Evolutionary conservation across 1,140 invertebrate species (phyloP), one percentile per base, ranked within the genome.

Genomic region (Hycleus cichorii): DNA sequence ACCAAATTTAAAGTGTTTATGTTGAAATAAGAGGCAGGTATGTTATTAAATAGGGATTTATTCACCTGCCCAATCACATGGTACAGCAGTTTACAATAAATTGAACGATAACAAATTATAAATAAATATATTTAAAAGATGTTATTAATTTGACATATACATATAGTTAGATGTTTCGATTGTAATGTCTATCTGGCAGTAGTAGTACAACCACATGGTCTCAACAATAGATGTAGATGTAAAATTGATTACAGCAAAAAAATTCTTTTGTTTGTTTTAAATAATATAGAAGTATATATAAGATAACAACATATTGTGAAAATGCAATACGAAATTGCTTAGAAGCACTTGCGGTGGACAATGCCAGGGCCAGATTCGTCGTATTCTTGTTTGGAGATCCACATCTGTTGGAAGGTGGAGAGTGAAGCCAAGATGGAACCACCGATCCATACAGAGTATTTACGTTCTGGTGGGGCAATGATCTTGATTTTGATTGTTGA

Each of bases 321-420:
- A 62, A 58, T 64, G 56, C 63, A 64, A 58, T 58, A 26, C 18
- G 18, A 39, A 71, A 95, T 95, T 71, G 91, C 91, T 52, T 93
- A 93, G 84, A 93, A 93, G 83, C 91, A 93, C 80, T 93, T 93
- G 80, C 91, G 84, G 83, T 93, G 90, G 74, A 94, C 91, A 75
- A 93, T 92, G 69, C 86, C 87, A 70, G 91, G 90, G 70, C 91
- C 91, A 74, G 88, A 92, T 76, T 94, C 91, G 78, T 93, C 90
- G 81, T 94, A 94, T 73, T 93, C 91, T 79, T 92, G 87, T 78
- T 93, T 93, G 75, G 83, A 85, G 79, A 86, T 93, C 91, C 91
- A 93, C 88, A 90, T 91, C 80, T 86, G 85, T 72, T 89, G 87
- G 84, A 89, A 89, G 71, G 87, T 89, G 71, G 86, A 88, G 57